Base-by-base conservation (phyloP, 2,888 invertebrate species). In the Sclerodermus sp. region DNA sequence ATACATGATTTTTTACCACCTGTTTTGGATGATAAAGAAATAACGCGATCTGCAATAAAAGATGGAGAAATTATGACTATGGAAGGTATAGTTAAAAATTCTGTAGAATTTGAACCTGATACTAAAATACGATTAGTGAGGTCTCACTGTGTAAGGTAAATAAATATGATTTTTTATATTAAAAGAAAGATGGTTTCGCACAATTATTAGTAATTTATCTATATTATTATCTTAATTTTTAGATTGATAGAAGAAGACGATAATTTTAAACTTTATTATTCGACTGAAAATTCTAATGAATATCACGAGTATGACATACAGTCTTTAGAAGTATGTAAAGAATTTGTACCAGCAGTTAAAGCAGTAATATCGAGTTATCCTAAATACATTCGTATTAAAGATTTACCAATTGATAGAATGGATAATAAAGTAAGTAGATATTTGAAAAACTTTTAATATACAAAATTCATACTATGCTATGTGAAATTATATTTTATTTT, bases 1-100 rank as follows among this genome's bases (percentile, higher is more conserved):
- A 88, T 95, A 72, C 88, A 90, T 67, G 91, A 91, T 77, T 90
- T 91, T 2, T 79, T 98, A 47, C 97, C 98, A 0, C 97, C 97
- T 0, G 82, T 87, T 29, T 75, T 92, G 1, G 83, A 82, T 18
- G 79, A 83, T 58, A 78, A 79, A 13, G 95, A 96, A 76, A 84
- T 83, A 55, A 71, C 79, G 1, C 84, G 87, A 45, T 90, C 90
- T 8, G 85, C 90, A 0, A 85, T 85, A 67, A 87, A 87, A 23
- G 89, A 89, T 54, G 87, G 88, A 1, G 89, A 88, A 73, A 78
- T 79, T 8, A 87, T 91, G 83, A 75, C 82, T 46, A 76, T 79
- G 29, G 78, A 84, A 60, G 90, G 90, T 0, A 68, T 79, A 58
- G 84, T 91, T 4, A 78, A 77, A 2, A 86, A 87, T 55, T 80